Percentiles rank a stretch among this genome's conserved stretches.
Evolutionary conservation across 2,888 invertebrate species (phyloP).

Genomic region (Ypsolopha scabrella): DNA sequence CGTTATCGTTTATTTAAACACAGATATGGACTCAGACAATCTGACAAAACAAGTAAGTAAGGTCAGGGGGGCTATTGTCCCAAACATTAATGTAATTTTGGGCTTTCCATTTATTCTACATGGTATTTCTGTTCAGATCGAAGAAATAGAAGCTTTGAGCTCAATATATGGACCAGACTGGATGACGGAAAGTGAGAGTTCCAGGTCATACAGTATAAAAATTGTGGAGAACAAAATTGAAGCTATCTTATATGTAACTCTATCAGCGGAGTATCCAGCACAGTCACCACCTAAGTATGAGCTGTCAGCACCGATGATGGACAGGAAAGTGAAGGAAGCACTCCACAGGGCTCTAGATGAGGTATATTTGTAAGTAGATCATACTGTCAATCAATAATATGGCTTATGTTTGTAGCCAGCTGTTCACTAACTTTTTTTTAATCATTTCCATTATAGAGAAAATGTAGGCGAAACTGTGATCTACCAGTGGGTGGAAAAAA

Average conservation of each 20-base stretch:
- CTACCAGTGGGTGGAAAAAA: constrained; percentile 81
- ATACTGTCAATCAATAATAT: background rate
- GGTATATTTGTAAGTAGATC: constrained; percentile 74
- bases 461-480: constrained; percentile 77
- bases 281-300: constrained; percentile 75
- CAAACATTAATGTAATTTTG: background rate
- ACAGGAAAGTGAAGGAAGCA: constrained; percentile 65
- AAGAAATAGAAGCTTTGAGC: constrained; percentile 79
- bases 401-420: background rate
- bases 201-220: constrained; percentile 72
- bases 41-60: constrained; percentile 12
- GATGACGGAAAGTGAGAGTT: constrained; percentile 68
- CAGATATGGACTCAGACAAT: constrained; percentile 11
- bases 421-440: background rate
- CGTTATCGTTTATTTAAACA: background rate
- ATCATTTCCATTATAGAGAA: constrained; percentile 58
- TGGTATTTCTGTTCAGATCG: constrained; percentile 41
- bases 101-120: background rate
- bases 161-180: constrained; percentile 81
- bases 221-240: constrained; percentile 58
- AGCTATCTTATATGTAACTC: constrained; percentile 72
- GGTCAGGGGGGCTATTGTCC: no score
- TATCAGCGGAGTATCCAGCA: constrained; percentile 75
- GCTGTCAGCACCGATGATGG: constrained; percentile 79
- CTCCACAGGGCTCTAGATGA: constrained; percentile 71